phyloP scores from a whole-genome alignment of 2,113 vertebrate genomes.

The Labeo catla region DNA sequence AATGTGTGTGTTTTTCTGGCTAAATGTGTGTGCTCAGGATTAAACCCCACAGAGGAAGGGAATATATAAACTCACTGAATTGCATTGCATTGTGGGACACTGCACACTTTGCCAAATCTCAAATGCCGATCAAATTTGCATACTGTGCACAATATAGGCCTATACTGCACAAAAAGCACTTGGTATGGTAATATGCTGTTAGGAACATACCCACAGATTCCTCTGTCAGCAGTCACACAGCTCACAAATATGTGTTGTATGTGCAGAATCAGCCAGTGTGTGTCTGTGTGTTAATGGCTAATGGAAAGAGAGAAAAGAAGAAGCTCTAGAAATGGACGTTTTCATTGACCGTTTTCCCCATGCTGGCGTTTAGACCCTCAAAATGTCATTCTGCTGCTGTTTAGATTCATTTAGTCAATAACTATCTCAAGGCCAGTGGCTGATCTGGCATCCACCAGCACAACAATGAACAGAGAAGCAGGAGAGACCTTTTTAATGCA shows the following conservation, averaged over 20 bases:
- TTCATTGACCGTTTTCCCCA: neutral
- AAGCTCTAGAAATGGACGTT: slow-evolving; percentile 2
- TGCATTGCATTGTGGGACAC: no score
- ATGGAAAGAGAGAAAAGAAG: slow-evolving; percentile 13
- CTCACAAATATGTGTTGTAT: neutral
- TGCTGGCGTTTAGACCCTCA: neutral
- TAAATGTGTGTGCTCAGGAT: neutral
- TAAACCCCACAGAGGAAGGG: neutral
- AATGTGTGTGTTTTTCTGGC: neutral
- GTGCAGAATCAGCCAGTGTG: neutral
- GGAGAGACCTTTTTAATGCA: neutral
- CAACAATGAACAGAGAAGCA: neutral
- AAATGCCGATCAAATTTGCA: neutral
- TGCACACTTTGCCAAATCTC: no score
- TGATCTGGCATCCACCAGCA: neutral
- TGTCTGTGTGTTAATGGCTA: neutral
- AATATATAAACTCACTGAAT: no score
- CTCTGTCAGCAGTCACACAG: neutral
- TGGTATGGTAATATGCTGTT: neutral
- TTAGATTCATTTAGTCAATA: slow-evolving; percentile 15
- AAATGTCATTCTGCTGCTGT: slow-evolving; percentile 20
- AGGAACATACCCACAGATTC: neutral
- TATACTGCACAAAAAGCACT: neutral
- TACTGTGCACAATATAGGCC: neutral
- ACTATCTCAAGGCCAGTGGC: slow-evolving; percentile 1